Percentiles rank a stretch among this genome's conserved stretches.
Evolutionary conservation across 2,113 vertebrate genomes (phyloP).

Genomic region (Hippocampus mohnikei): DNA sequence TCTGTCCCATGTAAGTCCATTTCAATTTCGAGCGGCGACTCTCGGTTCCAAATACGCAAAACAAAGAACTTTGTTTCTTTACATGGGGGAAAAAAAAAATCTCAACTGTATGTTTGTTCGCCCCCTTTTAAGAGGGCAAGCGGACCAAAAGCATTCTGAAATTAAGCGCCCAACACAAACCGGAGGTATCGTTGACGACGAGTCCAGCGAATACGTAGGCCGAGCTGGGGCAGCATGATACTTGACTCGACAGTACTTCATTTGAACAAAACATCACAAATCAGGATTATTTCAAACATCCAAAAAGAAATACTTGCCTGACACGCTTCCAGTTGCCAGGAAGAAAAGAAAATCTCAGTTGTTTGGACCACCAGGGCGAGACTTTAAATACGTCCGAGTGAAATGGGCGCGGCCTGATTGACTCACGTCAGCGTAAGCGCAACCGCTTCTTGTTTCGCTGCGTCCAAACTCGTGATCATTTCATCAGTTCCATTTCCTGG

Average conservation of each 20-base stretch:
- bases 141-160: too few relatives aligned
- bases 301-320: constrained; percentile 22
- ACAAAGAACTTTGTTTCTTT: too few relatives aligned
- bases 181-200: too few relatives aligned
- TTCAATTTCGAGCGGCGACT: too few relatives aligned
- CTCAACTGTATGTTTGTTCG: too few relatives aligned
- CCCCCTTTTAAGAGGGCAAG: too few relatives aligned
- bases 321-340: constrained; percentile 8
- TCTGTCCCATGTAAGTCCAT: too few relatives aligned
- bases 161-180: background rate
- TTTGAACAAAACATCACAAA: background rate
- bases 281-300: background rate
- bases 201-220: background rate
- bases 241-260: background rate
- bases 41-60: too few relatives aligned
- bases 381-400: constrained; percentile 11
- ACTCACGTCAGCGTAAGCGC: background rate
- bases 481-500: constrained; percentile 10
- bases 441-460: constrained; percentile 10
- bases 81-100: too few relatives aligned
- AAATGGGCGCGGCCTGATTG: constrained; percentile 10
- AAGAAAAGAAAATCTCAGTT: background rate
- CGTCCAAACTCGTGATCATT: constrained; percentile 1
- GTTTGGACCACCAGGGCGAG: background rate
- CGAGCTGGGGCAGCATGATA: background rate